Base-by-base conservation (phyloP, 2,113 vertebrate species). In the Hydrochoerus hydrochaeris region DNA sequence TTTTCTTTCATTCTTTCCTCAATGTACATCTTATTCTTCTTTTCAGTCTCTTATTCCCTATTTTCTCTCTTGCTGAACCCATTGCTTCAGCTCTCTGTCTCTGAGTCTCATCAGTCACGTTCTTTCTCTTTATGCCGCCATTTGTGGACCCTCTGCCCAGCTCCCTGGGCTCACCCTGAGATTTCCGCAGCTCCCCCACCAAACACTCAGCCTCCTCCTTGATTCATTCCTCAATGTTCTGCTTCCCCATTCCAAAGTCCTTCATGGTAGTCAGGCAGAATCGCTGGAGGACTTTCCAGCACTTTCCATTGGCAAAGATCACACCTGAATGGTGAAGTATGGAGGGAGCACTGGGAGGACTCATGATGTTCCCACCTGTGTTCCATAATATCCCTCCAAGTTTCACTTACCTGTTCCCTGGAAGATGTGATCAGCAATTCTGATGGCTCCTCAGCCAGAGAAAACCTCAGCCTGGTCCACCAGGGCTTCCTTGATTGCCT, bases 381-480 rank as follows among this genome's bases (percentile, higher is more conserved):
- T 2, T 44, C 63, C n/a, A 5, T 26, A 49, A 14, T 11, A 3
- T 24, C 60, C 19, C 22, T 16, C 22, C 0, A 2, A 24, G 7
- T 17, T n/a, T 38, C 35, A 80, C 17, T 30, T 3, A 11, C 24
- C 62, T 58, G 9, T 63, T 49, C 22, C 62, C 38, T 69, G 46
- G 24, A 89, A 88, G 24, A 89, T 46, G 16, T 10, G 14, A 5
- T 96, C 0, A 0, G 95, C 1, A 7, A 98, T 95, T 0, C 98
- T 82, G 7, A 99, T 0, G 0, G 88, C 94, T 0, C 96, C 98
- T 96, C 97, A 63, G 73, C 97, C 98, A 7, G 92, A 86, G 57
- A 99, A 99, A 6, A 30, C 98, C 2, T 98, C 97, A 0, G 96
- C 98, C 8, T 98, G 98, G 85, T 98, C 98, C 96, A 98, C 97